phyloP scores from a whole-genome alignment of 2,113 vertebrate genomes.

The Malurus melanocephalus region DNA sequence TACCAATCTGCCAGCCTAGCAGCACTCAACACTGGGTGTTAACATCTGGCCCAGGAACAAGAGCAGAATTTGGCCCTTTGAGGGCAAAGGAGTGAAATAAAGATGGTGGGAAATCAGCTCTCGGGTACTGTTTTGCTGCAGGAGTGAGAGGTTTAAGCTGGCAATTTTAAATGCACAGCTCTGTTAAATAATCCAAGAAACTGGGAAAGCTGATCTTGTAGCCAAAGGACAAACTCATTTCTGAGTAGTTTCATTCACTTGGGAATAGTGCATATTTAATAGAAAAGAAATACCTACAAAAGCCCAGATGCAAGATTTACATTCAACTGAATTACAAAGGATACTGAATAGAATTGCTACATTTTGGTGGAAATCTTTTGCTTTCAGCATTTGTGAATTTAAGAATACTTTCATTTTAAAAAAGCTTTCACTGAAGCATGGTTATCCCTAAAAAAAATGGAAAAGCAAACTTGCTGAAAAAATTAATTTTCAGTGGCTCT shows the following conservation, averaged over 20 bases:
- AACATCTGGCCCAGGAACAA: not conserved
- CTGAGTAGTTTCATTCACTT: constrained; percentile 33
- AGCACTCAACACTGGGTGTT: not conserved
- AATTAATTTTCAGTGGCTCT: constrained; percentile 71
- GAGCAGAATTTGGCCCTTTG: not conserved
- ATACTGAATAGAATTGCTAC: constrained; percentile 16
- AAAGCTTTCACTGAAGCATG: constrained; percentile 18
- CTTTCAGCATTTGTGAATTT: constrained; percentile 40
- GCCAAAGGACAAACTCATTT: constrained; percentile 50
- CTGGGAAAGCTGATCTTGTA: constrained; percentile 36
- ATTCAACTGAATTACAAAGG: constrained; percentile 31
- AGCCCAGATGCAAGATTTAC: constrained; percentile 32
- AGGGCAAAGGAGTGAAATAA: not conserved
- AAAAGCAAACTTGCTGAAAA: constrained; percentile 47
- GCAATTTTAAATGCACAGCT: not conserved
- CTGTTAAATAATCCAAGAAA: constrained; percentile 47
- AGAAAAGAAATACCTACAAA: constrained; percentile 48
- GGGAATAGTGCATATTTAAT: constrained; percentile 56
- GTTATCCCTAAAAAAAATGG: not conserved
- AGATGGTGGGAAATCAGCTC: not conserved
- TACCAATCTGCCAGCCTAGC: not conserved
- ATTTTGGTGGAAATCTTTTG: constrained; percentile 27
- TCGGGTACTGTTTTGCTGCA: not conserved
- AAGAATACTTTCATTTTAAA: constrained; percentile 9
- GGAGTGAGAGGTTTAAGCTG: not conserved